Evolutionary conservation across 2,888 invertebrate species (phyloP).

Genomic region (Marasmarcha lunaedactyla): DNA sequence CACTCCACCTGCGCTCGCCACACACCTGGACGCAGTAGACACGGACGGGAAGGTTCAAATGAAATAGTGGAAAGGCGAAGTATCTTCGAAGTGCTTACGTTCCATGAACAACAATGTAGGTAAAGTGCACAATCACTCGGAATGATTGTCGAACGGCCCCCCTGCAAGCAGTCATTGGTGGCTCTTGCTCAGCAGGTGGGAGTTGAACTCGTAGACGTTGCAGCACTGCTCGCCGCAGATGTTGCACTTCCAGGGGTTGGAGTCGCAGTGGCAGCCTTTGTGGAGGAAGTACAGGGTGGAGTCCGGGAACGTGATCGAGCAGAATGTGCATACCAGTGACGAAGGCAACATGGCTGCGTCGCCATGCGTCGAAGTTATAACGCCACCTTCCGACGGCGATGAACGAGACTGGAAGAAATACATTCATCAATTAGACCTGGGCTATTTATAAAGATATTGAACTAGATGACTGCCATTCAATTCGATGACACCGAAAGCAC

Average conservation of each 20-base stretch:
- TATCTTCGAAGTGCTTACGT: constrained; percentile 51
- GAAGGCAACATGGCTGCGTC: constrained; percentile 69
- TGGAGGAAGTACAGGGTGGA: constrained; percentile 96
- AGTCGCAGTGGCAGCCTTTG: constrained; percentile 97
- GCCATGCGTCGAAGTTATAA: constrained; percentile 79
- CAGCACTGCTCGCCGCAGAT: constrained; percentile 96
- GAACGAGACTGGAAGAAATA: constrained; percentile 42
- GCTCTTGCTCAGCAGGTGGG: constrained; percentile 93
- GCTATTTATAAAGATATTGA: constrained; percentile 6
- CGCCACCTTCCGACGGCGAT: constrained; percentile 66
- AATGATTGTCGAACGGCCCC: constrained; percentile 53
- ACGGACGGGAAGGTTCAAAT: background rate
- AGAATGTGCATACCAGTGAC: constrained; percentile 86
- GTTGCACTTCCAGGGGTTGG: constrained; percentile 97
- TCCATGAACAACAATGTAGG: constrained; percentile 36
- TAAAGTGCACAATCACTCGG: constrained; percentile 38
- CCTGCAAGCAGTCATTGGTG: constrained; percentile 79
- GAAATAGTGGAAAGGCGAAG: constrained; percentile 24
- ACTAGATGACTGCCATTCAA: too few species aligned
- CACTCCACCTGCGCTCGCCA: constrained; percentile 29
- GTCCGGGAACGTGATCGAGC: constrained; percentile 95
- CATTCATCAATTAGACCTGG: too few species aligned
- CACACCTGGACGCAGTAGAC: background rate
- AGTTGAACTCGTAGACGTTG: constrained; percentile 97
- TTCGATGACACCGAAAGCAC: too few species aligned